Evolutionary conservation across 2,113 vertebrate genomes (phyloP), one percentile per base, ranked within the genome.

Genomic region (Tor tambroides): DNA sequence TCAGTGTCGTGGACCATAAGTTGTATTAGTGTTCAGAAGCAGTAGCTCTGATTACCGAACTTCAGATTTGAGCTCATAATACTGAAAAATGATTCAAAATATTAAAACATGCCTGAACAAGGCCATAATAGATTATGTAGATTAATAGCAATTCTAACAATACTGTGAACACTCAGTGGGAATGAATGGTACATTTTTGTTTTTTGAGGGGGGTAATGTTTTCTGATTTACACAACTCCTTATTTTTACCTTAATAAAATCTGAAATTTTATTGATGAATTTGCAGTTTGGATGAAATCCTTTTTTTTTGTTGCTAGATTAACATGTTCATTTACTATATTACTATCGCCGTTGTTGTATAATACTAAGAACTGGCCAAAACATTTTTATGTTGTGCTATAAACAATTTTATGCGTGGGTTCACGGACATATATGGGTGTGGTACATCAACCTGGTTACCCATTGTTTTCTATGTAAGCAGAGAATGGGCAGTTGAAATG

Each of bases 11-110:
- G 94, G 94, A 94, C 93, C 92, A 93, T 88, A 95, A 94, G 93
- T 92, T 93, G 91, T 90, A 92, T 56, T 91, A 91, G 87, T 93
- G 92, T 87, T 94, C 90, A 94, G 91, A 93, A 92, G 95, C 94
- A 95, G 94, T 93, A 80, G 85, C 94, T 95, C 95, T 95, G 93
- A 93, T 94, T 93, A 95, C 95, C 92, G 94, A 94, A 95, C 91
- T 95, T 93, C 89, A 93, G 92, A 85, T 54, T 74, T 41, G 86
- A 74, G 54, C 65, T 91, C 75, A 83, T 85, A 88, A 87, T 71
- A 82, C 41, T 75, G 84, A 82, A 46, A n/a, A 88, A 63, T 82
- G 46, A 83, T 41, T 80, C 26, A 83, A 87, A 87, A 75, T 74
- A 80, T 85, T 67, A 77, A 72, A 84, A 56, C 65, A 61, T 74